Conservation (phyloP, 2,888 invertebrate genomes). For the Pristionchus entomophagus region DNA sequence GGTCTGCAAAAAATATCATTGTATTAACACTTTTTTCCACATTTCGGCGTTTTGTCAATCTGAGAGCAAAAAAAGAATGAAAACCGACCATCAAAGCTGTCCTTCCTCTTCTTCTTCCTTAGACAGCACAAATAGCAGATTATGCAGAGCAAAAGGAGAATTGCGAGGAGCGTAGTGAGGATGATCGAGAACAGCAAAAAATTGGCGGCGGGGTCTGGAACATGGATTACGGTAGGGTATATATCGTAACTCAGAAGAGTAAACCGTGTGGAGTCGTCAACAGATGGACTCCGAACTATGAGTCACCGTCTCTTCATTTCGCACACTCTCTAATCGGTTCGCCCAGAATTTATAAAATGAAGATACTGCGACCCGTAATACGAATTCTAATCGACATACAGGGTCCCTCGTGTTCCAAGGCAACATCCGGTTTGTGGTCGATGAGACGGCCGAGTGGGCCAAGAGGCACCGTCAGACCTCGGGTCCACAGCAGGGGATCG, state of each 20-base stretch:
- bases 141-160: conserved; percentile 32
- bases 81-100: conserved; percentile 35
- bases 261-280: background rate
- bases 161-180: conserved; percentile 39
- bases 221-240: too few species aligned
- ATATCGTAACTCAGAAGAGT: background rate
- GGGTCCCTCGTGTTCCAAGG: too few species aligned
- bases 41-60: background rate
- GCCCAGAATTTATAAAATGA: background rate
- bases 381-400: background rate
- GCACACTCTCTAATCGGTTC: background rate
- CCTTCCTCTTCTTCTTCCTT: conserved; percentile 18
- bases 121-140: conserved; percentile 43
- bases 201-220: too few species aligned
- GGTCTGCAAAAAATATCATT: background rate
- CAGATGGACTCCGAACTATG: background rate
- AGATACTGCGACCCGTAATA: background rate
- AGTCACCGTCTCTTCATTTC: background rate
- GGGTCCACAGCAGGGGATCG: conserved; percentile 42
- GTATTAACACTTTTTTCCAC: background rate
- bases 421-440: conserved; percentile 35
- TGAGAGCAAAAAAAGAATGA: background rate
- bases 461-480: background rate
- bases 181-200: conserved; percentile 44
- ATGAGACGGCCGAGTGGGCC: conserved; percentile 7